These are phyloP conservation scores for Pseudachorutes palmiensis DNA, from an alignment of 1,140 invertebrate species.

Conservation along the genomic window DNA sequence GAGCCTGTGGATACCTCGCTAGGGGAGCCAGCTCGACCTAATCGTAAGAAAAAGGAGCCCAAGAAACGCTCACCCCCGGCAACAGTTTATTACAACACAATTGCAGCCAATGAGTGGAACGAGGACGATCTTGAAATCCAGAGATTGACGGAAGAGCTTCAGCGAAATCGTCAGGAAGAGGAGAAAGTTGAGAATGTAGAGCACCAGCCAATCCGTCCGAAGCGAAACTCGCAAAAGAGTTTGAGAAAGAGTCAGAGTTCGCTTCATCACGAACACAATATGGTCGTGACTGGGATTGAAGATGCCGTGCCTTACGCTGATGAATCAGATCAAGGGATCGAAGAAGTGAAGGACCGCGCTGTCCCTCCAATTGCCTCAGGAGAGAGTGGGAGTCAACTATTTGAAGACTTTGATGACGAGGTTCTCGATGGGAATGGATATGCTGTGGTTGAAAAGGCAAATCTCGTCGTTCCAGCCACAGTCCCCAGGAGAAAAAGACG, in stretches of 20 bases:
- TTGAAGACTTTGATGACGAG: constrained; percentile 31
- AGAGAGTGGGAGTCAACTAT: neutral
- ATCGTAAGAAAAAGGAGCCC: constrained; percentile 14
- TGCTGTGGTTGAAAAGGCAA: constrained; percentile 29
- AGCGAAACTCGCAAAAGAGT: too few relatives aligned
- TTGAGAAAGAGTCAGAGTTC: too few relatives aligned
- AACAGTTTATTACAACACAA: constrained; percentile 37
- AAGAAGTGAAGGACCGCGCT: too few relatives aligned
- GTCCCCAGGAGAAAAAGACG: constrained; percentile 32
- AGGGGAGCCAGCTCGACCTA: too few relatives aligned
- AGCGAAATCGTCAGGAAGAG: too few relatives aligned
- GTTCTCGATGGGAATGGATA: constrained; percentile 26
- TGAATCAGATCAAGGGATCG: too few relatives aligned
- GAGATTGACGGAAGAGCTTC: neutral
- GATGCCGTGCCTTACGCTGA: too few relatives aligned
- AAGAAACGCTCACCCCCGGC: neutral
- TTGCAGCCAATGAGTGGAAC: constrained; percentile 41
- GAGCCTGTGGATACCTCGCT: constrained; percentile 35
- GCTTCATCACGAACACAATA: too few relatives aligned
- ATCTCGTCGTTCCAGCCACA: constrained; percentile 26
- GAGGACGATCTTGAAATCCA: constrained; percentile 25
- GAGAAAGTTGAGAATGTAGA: constrained; percentile 39
- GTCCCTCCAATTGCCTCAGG: constrained; percentile 45
- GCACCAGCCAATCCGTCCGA: too few relatives aligned
- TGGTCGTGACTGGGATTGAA: too few relatives aligned